Evolutionary conservation across 2,113 vertebrate genomes (phyloP).

Genomic region (Tonatia bakeri): DNA sequence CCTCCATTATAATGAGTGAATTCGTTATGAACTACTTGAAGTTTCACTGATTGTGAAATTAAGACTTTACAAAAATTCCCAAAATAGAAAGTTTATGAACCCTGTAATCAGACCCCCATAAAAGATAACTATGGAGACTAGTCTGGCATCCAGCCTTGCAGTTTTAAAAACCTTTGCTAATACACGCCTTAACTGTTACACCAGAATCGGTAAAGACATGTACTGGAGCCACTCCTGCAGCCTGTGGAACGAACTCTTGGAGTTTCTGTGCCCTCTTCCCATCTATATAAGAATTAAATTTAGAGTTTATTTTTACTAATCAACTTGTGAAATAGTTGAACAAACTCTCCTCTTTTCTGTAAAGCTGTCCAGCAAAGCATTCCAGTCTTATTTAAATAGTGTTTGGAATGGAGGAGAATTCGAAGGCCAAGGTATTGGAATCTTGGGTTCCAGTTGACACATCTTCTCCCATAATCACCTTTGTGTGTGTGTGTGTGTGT

Average conservation of each 20-base stretch:
- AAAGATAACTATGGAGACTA: background rate
- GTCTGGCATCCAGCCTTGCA: background rate
- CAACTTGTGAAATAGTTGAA: background rate
- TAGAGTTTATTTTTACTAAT: conserved; percentile 22
- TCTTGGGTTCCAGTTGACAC: background rate
- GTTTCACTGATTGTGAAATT: conserved; percentile 35
- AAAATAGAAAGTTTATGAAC: conserved; percentile 24
- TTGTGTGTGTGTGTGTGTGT: background rate
- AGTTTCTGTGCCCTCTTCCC: background rate
- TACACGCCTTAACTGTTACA: background rate
- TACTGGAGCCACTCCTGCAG: background rate
- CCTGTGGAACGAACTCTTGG: background rate
- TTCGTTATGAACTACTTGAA: conserved; percentile 26
- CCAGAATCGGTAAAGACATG: background rate
- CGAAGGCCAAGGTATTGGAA: background rate
- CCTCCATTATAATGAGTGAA: background rate
- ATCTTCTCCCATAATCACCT: background rate
- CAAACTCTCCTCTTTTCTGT: background rate
- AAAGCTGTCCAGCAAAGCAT: conserved; percentile 33
- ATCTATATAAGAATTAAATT: background rate
- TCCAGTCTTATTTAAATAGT: conserved; percentile 19
- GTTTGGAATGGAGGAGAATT: background rate
- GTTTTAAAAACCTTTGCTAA: background rate
- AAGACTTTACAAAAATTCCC: conserved; percentile 14
- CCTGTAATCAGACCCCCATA: background rate